Base-by-base conservation (phyloP, 1,140 invertebrate species). In the Campoletis sonorensis region DNA sequence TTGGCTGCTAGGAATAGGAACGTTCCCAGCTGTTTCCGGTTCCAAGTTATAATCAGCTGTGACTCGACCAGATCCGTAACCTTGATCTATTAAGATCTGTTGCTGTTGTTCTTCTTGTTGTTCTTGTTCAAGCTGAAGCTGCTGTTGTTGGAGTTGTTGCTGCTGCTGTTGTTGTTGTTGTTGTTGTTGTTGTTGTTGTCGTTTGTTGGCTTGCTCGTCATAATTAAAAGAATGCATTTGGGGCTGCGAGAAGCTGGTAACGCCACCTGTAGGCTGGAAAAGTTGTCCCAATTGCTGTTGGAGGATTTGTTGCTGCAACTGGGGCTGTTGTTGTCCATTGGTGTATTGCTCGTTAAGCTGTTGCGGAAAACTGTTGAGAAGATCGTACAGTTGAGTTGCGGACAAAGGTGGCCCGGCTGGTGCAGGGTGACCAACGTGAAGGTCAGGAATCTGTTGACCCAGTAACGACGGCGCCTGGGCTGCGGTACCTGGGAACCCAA, bases 201-300 rank as follows among this genome's bases (percentile, higher is more conserved):
- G 81, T 79, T 89, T 88, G 54, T 90, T 90, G 33, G 86, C 87
- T 67, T 92, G 92, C 80, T 93, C 93, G 70, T 93, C 91, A 80
- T 93, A 93, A 86, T 93, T 93, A 83, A 93, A 93, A 0, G 91
- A 91, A 67, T 93, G 92, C 86, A 90, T 92, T 79, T 93, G 92
- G 0, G 92, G 91, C 81, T 92, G 91, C 0, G 92, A 89, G 71
- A 90, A 89, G 61, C 86, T 85, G 13, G 85, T 86, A n/a, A 72
- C 40, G 18, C 68, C 81, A 21, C 80, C 79, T n/a, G 80, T 83
- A 33, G 87, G 81, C 27, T 88, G 86, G 23, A 89, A 81, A 5
- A 86, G 81, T 75, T 90, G 87, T 33, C 90, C 81, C 84, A 92
- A 81, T 30, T 92, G 88, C 64, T 92, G 89, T 72, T 93, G 93